Conservation (phyloP, 2,113 vertebrate genomes). For the Zingel zingel region DNA sequence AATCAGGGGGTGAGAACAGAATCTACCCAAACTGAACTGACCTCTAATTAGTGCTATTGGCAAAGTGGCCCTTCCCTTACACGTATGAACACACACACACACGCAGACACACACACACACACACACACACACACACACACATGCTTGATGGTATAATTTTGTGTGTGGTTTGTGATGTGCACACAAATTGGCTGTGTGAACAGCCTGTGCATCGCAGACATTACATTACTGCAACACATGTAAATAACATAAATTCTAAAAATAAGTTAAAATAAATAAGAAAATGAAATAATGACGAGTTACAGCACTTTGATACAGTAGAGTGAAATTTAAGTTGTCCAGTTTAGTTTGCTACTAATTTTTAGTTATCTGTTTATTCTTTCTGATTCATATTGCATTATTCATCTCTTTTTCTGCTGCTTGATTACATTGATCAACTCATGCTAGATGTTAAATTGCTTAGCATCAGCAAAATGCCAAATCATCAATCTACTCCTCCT, state of each 20-base stretch:
- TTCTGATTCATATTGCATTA: not conserved
- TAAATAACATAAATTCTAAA: not conserved
- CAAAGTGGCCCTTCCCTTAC: conserved; percentile 79
- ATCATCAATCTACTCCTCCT: not conserved
- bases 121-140: conserved; percentile 40
- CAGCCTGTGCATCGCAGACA: not conserved
- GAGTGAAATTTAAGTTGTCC: not conserved
- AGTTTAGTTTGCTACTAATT: not conserved
- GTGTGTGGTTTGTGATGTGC: conserved; percentile 34
- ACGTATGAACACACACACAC: conserved; percentile 24
- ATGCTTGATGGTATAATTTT: conserved; percentile 39
- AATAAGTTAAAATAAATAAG: no score
- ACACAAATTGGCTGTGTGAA: conserved; percentile 42
- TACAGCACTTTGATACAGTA: no score
- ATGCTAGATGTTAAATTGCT: conserved; percentile 27
- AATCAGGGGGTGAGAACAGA: conserved; percentile 74
- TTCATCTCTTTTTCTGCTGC: not conserved
- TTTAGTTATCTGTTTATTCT: not conserved
- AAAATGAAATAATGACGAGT: not conserved
- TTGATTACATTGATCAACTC: conserved; percentile 15
- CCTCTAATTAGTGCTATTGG: conserved; percentile 88
- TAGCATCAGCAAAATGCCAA: conserved; percentile 1
- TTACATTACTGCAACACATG: not conserved
- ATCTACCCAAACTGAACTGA: conserved; percentile 79
- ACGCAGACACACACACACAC: conserved; percentile 19